These are phyloP conservation scores for Sparidentex hasta DNA, from an alignment of 2,797 vertebrate genomes.

Conservation along the genomic window DNA sequence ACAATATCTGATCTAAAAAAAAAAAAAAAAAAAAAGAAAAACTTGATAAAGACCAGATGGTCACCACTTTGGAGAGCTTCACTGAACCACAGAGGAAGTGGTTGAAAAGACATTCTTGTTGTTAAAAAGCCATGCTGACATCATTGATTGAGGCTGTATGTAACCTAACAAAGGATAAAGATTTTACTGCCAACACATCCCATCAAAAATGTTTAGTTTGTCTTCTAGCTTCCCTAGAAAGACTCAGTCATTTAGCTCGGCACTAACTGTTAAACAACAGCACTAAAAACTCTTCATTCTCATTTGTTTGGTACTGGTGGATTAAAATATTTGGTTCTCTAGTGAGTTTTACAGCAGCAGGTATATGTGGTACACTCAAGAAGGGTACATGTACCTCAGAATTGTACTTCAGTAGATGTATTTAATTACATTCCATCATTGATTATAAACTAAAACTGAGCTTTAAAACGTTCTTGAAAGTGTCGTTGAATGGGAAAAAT, in stretches of 20 bases:
- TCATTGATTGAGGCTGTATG: background rate
- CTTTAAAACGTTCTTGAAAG: too few species aligned
- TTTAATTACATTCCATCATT: too few species aligned
- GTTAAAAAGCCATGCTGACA: background rate
- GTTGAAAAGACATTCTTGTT: background rate
- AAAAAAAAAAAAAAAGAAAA: background rate
- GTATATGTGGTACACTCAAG: background rate
- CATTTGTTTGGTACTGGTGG: background rate
- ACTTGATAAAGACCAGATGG: slow-evolving; percentile 5
- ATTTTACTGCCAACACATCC: too few species aligned
- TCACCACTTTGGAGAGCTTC: background rate
- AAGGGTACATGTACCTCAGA: too few species aligned
- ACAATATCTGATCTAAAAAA: background rate
- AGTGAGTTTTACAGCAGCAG: background rate
- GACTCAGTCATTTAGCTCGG: too few species aligned
- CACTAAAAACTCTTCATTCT: background rate
- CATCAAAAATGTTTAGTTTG: too few species aligned
- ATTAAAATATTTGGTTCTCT: slow-evolving; percentile 7
- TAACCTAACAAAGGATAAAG: background rate
- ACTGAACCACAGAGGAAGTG: slow-evolving; percentile 16
- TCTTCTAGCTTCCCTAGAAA: too few species aligned
- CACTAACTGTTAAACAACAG: background rate
- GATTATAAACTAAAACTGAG: too few species aligned
- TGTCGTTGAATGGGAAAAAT: too few species aligned
- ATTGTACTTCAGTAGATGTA: background rate